Evolutionary conservation across 2,888 invertebrate genomes (phyloP).

Genomic region (Phalera bucephala): DNA sequence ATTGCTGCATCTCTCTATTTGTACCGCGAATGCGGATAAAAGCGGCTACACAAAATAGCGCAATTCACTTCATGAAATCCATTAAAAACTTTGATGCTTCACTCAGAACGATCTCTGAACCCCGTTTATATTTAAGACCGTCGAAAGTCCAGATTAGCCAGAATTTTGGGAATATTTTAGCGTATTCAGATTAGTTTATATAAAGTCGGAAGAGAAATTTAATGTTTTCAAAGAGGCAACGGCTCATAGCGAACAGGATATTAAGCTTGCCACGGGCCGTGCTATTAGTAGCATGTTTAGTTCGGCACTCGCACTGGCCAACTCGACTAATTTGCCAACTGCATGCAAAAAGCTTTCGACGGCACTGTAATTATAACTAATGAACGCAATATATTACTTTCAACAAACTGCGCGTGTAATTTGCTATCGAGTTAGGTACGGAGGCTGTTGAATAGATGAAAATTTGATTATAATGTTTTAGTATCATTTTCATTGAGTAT

Average conservation of each 20-base stretch:
- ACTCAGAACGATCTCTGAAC: background rate
- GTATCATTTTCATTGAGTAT: too few relatives aligned
- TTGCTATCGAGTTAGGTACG: constrained; percentile 7
- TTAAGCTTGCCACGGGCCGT: constrained; percentile 63
- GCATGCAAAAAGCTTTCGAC: constrained; percentile 29
- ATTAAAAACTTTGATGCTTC: background rate
- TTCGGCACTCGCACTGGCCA: constrained; percentile 25
- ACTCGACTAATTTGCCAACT: constrained; percentile 35
- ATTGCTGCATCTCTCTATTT: too few relatives aligned
- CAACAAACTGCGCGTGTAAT: constrained; percentile 10
- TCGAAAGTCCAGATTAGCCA: background rate
- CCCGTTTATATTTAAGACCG: background rate
- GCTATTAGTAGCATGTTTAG: constrained; percentile 45
- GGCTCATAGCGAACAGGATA: constrained; percentile 51
- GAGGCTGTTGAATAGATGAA: background rate
- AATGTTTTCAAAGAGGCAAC: constrained; percentile 58
- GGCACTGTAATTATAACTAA: constrained; percentile 21
- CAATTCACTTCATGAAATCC: constrained; percentile 1
- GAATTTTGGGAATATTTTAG: constrained; percentile 28
- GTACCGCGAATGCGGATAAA: too few relatives aligned
- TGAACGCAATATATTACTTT: constrained; percentile 15
- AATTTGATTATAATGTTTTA: too few relatives aligned
- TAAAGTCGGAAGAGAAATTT: constrained; percentile 59
- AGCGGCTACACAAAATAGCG: constrained; percentile 12
- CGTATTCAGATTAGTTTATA: constrained; percentile 51